Conservation (phyloP, 53 echinoderm and acorn worm genomes). For the Stichopus horrens region DNA sequence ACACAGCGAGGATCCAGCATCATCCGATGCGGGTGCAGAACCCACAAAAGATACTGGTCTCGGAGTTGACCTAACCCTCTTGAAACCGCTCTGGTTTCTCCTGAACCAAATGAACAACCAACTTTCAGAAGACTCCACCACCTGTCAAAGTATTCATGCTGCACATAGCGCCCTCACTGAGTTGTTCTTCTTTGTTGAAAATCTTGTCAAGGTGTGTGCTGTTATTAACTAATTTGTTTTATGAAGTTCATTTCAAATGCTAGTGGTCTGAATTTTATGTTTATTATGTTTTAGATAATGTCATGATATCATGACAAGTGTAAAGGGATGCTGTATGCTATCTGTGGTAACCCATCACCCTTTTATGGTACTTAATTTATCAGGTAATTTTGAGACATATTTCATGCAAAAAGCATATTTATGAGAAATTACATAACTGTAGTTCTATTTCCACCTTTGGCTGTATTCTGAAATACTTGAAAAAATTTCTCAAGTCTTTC, state of each 20-base stretch:
- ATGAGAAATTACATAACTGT: no score
- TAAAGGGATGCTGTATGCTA: no score
- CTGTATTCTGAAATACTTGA: no score
- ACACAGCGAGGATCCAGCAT: conserved; percentile 12
- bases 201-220: conserved; percentile 71
- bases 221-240: neutral
- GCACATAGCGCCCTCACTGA: conserved; percentile 91
- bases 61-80: conserved; percentile 70
- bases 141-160: conserved; percentile 71
- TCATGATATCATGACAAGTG: no score
- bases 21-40: neutral
- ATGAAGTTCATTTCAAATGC: neutral
- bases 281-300: no score
- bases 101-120: conserved; percentile 81
- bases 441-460: no score
- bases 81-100: conserved; percentile 90
- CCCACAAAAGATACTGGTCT: conserved; percentile 11
- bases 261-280: no score
- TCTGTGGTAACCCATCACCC: no score
- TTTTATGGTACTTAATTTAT: no score
- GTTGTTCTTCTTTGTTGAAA: conserved; percentile 88
- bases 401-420: no score
- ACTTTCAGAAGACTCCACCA: conserved; percentile 64
- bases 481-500: no score
- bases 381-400: no score